Evolutionary conservation across 2,888 invertebrate genomes (phyloP).

Genomic region (Drepanosiphum platanoidis): DNA sequence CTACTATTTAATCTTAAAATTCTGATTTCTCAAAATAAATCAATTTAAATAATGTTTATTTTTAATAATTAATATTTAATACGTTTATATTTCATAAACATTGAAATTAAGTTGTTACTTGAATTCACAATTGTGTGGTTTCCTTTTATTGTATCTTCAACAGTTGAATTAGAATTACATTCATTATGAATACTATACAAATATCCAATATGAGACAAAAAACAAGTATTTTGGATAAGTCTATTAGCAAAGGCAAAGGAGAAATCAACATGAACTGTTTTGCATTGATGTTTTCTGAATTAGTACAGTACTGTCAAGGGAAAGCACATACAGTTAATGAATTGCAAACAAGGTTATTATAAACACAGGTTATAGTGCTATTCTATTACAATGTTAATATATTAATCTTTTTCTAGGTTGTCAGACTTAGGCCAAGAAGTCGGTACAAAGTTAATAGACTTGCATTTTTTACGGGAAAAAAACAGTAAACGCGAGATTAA

Average conservation of each 20-base stretch:
- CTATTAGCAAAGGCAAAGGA: slow-evolving; percentile 89
- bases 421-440: slow-evolving; percentile 96
- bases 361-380: background rate
- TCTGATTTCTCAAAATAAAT: too few relatives aligned
- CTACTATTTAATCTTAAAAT: too few relatives aligned
- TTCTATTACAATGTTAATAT: background rate
- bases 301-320: slow-evolving; percentile 98
- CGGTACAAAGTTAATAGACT: slow-evolving; percentile 90
- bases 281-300: slow-evolving; percentile 95
- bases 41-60: too few relatives aligned
- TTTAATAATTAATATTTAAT: too few relatives aligned
- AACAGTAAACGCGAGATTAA: slow-evolving; percentile 95
- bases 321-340: slow-evolving; percentile 95
- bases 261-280: slow-evolving; percentile 93
- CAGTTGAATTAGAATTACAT: background rate
- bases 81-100: too few relatives aligned
- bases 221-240: slow-evolving; percentile 87
- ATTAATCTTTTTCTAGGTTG: slow-evolving; percentile 72
- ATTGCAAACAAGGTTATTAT: slow-evolving; percentile 84
- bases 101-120: too few relatives aligned
- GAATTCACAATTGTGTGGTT: too few relatives aligned
- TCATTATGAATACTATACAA: slow-evolving; percentile 63
- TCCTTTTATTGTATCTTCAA: too few relatives aligned
- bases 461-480: slow-evolving; percentile 92
- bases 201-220: slow-evolving; percentile 72